Conservation (phyloP, 1,140 invertebrate species). For the Antheraea pernyi region DNA sequence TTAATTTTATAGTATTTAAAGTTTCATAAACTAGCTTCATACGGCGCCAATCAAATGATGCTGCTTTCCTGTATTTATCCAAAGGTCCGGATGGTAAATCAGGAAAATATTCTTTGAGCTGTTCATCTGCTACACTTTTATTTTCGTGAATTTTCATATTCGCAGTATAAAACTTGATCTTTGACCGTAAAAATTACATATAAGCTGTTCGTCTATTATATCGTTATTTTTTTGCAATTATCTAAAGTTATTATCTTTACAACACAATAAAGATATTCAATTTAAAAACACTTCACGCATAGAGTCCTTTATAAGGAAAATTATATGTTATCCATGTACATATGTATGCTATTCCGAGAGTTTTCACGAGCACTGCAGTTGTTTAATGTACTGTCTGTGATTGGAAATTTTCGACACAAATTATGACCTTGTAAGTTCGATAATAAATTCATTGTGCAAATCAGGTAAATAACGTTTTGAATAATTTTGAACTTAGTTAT, state of each 20-base stretch:
- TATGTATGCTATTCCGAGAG: no score
- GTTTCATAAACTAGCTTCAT: constrained; percentile 88
- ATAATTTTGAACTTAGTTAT: no score
- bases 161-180: constrained; percentile 7
- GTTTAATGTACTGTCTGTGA: no score
- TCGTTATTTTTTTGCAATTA: background rate
- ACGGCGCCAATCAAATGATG: constrained; percentile 91
- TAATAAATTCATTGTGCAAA: no score
- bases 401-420: no score
- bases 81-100: constrained; percentile 87
- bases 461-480: no score
- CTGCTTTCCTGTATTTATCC: constrained; percentile 85
- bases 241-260: background rate
- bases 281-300: no score
- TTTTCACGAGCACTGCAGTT: no score
- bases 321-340: no score
- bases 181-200: constrained; percentile 7
- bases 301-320: no score
- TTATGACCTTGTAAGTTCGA: no score
- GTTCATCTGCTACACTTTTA: constrained; percentile 43
- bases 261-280: no score
- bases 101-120: constrained; percentile 68
- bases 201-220: background rate
- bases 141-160: constrained; percentile 15
- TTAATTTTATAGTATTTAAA: constrained; percentile 77